A percentile compares a stretch with the other conserved stretches of the same genome.
Conservation (phyloP, 2,888 invertebrate species). For the Mechanitis messenoides region DNA sequence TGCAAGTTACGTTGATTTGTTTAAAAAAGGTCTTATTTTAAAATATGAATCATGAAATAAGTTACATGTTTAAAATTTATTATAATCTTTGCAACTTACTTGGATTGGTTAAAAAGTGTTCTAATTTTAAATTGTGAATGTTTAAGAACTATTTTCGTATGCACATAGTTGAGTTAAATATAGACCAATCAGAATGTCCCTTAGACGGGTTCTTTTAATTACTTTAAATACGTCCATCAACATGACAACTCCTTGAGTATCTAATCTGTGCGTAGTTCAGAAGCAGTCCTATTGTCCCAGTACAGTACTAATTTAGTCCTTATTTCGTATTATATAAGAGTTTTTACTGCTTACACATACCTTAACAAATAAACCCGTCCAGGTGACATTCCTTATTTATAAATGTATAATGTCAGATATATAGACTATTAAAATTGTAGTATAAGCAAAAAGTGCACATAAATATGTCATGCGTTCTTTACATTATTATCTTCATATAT, state of each 20-base stretch:
- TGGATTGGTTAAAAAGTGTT: conserved; percentile 1
- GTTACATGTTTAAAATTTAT: no score
- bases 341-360: not conserved
- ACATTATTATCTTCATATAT: conserved; percentile 8
- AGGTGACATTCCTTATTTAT: conserved; percentile 35
- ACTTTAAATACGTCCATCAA: conserved; percentile 24
- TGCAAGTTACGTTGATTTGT: no score
- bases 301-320: conserved; percentile 7
- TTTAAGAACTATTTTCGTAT: no score
- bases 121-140: no score
- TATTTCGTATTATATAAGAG: not conserved
- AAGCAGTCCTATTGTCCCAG: conserved; percentile 27
- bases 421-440: conserved; percentile 25
- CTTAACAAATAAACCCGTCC: conserved; percentile 30
- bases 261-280: conserved; percentile 35
- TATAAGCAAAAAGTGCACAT: conserved; percentile 14
- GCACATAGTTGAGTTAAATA: no score
- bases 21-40: no score
- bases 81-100: not conserved
- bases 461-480: not conserved
- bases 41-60: no score
- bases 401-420: conserved; percentile 27
- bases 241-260: conserved; percentile 20
- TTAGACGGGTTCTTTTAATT: conserved; percentile 21
- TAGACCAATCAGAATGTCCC: no score